A percentile compares a stretch with the other conserved stretches of the same genome.
Evolutionary conservation across 2,113 vertebrate genomes (phyloP).

Genomic region (Pseudonaja textilis): DNA sequence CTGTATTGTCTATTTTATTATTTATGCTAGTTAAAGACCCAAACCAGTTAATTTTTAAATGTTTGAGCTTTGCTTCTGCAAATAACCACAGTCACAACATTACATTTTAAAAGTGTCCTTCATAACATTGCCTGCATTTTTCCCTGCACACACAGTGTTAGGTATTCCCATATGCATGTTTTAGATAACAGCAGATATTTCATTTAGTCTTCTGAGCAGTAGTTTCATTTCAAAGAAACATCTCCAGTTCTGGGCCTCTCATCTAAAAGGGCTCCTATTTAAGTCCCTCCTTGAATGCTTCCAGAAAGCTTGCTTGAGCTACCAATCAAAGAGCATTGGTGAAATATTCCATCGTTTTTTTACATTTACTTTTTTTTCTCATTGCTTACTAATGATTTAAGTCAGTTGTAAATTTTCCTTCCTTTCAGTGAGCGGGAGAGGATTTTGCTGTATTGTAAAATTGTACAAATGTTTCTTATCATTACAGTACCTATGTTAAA

Average conservation of each 20-base stretch:
- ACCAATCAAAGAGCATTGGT: not conserved
- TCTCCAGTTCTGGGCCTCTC: not conserved
- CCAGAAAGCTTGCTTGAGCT: not conserved
- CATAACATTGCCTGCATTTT: not conserved
- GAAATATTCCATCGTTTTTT: not conserved
- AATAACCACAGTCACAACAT: not conserved
- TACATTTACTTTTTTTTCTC: not conserved
- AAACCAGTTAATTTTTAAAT: not conserved
- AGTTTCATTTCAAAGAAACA: not conserved
- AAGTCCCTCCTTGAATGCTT: not conserved
- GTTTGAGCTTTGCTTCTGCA: not conserved
- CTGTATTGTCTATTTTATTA: not conserved
- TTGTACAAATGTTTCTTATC: constrained; percentile 12
- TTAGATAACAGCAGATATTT: not conserved
- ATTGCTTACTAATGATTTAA: not conserved
- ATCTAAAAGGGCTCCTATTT: not conserved
- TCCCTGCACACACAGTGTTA: not conserved
- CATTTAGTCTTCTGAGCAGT: not conserved
- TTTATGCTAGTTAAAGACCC: not conserved
- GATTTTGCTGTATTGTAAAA: not conserved
- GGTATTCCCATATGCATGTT: not conserved
- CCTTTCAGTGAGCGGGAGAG: not conserved
- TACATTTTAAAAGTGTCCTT: not conserved
- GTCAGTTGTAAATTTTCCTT: not conserved
- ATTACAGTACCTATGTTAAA: not conserved